A percentile compares a stretch with the other conserved stretches of the same genome.
Conservation (phyloP, 2,113 vertebrate species). For the Paramormyrops kingsleyae region DNA sequence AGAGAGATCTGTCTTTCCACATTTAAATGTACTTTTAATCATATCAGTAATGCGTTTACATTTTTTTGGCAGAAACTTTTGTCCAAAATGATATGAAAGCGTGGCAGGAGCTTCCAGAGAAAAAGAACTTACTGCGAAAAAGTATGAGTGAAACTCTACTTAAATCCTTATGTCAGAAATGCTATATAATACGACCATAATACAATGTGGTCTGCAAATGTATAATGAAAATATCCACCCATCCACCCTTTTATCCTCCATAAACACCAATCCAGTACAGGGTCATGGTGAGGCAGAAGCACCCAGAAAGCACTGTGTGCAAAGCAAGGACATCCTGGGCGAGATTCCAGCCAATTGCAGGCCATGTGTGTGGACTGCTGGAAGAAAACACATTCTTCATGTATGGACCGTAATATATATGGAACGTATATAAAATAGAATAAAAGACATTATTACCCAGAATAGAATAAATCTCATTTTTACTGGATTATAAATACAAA, state of each 20-base stretch:
- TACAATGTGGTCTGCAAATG: not conserved
- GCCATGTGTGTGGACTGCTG: not conserved
- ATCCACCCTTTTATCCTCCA: not conserved
- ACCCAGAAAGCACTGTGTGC: not conserved
- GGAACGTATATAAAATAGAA: not conserved
- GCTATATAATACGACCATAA: not conserved
- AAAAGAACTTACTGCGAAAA: not conserved
- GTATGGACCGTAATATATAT: too few relatives aligned
- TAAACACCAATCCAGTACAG: not conserved
- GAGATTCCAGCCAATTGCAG: not conserved
- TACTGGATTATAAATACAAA: not conserved
- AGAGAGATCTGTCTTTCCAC: not conserved
- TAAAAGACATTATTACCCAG: not conserved
- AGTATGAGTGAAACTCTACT: not conserved
- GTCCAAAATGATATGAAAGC: not conserved
- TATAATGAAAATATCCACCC: not conserved
- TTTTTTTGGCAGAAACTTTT: not conserved
- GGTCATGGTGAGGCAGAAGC: not conserved
- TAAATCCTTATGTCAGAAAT: not conserved
- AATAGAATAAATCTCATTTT: not conserved
- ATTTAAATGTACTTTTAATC: not conserved
- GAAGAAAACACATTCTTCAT: not conserved
- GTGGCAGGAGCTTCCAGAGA: not conserved
- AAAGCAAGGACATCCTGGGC: not conserved
- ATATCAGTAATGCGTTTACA: not conserved